phyloP scores from a whole-genome alignment of 2,113 vertebrate genomes.

The Psophia crepitans region DNA sequence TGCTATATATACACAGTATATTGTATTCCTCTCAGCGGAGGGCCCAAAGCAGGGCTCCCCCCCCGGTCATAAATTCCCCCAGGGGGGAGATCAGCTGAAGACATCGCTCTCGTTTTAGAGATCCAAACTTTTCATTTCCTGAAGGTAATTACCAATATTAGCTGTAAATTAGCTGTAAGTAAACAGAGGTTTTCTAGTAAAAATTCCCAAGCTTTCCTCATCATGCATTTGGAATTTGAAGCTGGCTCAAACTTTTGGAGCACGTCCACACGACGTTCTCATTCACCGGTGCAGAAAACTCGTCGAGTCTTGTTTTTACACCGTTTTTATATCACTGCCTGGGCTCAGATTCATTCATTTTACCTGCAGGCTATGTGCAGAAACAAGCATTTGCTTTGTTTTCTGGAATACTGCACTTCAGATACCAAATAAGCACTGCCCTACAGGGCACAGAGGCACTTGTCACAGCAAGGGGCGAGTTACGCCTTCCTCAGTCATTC shows the following conservation, averaged over 20 bases:
- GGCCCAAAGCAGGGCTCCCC: slow-evolving; percentile 13
- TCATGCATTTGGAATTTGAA: background rate
- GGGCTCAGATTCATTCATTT: background rate
- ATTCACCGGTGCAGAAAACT: background rate
- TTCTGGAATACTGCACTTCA: background rate
- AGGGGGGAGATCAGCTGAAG: background rate
- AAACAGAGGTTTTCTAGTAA: slow-evolving; percentile 9
- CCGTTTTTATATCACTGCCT: background rate
- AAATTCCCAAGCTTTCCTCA: background rate
- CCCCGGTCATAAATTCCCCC: slow-evolving; percentile 46
- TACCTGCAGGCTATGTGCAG: background rate
- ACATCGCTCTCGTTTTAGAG: background rate
- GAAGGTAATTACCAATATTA: background rate
- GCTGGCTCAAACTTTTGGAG: background rate
- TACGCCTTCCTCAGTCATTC: background rate
- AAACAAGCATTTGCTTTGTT: background rate
- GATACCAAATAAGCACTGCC: too few relatives aligned
- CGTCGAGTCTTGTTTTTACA: background rate
- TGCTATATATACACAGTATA: slow-evolving; percentile 56
- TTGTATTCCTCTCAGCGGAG: slow-evolving; percentile 36
- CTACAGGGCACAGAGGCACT: background rate
- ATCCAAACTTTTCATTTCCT: background rate
- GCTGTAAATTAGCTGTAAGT: background rate
- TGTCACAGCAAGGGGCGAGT: background rate
- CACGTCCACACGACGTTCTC: background rate